Evolutionary conservation across 2,797 vertebrate species (phyloP).

Genomic region (Premnoplex brunnescens): DNA sequence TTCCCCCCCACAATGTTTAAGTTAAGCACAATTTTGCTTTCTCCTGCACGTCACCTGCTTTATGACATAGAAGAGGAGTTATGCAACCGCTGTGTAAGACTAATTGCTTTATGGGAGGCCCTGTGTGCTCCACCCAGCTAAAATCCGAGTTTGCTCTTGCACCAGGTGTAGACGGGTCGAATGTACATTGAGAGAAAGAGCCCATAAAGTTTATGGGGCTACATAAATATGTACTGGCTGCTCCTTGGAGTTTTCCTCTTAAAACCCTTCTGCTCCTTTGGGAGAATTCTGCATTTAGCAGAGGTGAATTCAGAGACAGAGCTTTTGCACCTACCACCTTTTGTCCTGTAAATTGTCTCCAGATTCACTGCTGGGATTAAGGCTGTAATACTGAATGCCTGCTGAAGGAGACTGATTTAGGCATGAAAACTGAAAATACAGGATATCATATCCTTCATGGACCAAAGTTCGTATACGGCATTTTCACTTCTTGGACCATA

Average conservation of each 20-base stretch:
- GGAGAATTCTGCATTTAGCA: background rate
- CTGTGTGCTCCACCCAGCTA: background rate
- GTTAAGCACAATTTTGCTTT: background rate
- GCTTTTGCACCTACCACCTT: background rate
- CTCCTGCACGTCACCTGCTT: background rate
- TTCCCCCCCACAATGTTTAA: background rate
- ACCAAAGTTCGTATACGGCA: background rate
- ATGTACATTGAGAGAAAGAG: background rate
- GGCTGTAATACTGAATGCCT: background rate
- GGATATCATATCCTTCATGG: background rate
- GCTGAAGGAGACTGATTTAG: background rate
- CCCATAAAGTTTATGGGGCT: background rate
- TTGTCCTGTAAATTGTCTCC: background rate
- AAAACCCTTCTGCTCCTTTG: background rate
- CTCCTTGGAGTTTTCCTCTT: background rate
- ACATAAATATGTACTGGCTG: background rate
- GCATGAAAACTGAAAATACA: constrained; percentile 1
- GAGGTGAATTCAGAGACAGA: background rate
- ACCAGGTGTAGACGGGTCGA: background rate
- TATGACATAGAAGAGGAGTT: background rate
- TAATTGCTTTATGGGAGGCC: background rate
- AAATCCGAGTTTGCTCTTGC: background rate
- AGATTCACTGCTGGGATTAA: background rate
- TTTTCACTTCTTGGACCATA: background rate
- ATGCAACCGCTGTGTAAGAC: background rate